These are phyloP conservation scores for Caenorhabditis zanzibari DNA, from an alignment of 2,888 invertebrate species.

Conservation along the genomic window DNA sequence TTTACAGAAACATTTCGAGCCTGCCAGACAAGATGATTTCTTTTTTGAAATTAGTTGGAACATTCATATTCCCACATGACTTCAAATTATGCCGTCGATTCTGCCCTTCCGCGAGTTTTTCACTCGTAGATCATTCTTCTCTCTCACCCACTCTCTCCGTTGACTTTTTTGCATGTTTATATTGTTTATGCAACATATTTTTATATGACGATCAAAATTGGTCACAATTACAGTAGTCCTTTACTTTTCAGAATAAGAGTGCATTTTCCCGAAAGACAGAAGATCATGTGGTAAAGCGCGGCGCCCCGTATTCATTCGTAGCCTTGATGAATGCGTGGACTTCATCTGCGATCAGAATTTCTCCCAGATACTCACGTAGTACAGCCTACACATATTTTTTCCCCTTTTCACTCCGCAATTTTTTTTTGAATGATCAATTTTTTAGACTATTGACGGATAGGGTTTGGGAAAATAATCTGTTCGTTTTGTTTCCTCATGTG, in stretches of 20 bases:
- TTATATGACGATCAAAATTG: constrained; percentile 28
- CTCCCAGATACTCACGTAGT: constrained; percentile 49
- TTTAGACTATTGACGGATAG: background rate
- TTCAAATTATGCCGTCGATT: constrained; percentile 26
- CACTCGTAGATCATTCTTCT: constrained; percentile 11
- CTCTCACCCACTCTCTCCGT: constrained; percentile 18
- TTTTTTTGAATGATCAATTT: constrained; percentile 55
- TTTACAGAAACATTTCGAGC: constrained; percentile 28
- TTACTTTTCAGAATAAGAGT: constrained; percentile 20
- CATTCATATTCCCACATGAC: constrained; percentile 39
- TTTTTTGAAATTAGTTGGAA: constrained; percentile 30
- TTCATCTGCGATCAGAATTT: constrained; percentile 49
- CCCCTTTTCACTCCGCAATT: background rate
- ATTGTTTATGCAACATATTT: constrained; percentile 23
- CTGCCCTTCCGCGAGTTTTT: background rate
- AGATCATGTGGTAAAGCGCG: constrained; percentile 23
- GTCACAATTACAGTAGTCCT: constrained; percentile 47
- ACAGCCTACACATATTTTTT: constrained; percentile 35
- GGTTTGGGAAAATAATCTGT: constrained; percentile 35
- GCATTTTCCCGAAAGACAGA: constrained; percentile 32
- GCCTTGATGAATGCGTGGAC: constrained; percentile 54
- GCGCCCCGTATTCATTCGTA: constrained; percentile 20
- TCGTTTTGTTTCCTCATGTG: constrained; percentile 18
- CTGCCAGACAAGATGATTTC: constrained; percentile 17
- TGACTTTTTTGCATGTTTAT: constrained; percentile 11